Evolutionary conservation across 2,113 vertebrate genomes (phyloP).

Genomic region (Tetrao urogallus): DNA sequence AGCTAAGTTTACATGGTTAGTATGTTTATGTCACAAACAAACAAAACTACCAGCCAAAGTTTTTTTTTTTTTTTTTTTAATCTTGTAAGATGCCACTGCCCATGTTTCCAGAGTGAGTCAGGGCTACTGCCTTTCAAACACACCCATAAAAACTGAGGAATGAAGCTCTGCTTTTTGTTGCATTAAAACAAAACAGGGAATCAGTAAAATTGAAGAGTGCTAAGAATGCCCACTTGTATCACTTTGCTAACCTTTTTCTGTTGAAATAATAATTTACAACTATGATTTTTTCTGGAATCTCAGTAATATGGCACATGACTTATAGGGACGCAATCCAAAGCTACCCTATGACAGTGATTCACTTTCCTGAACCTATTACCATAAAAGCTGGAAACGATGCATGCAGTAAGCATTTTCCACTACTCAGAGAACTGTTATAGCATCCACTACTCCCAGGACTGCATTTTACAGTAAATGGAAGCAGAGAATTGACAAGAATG

Average conservation of each 20-base stretch:
- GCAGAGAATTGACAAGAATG: background rate
- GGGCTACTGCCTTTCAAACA: background rate
- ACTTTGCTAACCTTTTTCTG: background rate
- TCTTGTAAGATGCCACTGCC: background rate
- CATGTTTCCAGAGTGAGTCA: background rate
- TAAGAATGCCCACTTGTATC: background rate
- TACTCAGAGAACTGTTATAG: background rate
- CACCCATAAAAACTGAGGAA: background rate
- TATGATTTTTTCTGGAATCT: background rate
- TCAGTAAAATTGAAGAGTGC: background rate
- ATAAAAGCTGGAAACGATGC: background rate
- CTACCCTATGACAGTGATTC: conserved; percentile 54
- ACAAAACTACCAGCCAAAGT: background rate
- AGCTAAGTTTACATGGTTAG: background rate
- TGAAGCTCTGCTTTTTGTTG: background rate
- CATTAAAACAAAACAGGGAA: background rate
- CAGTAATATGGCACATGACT: background rate
- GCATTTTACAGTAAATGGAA: conserved; percentile 15
- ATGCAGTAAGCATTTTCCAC: background rate
- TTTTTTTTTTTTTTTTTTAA: background rate
- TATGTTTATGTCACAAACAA: background rate
- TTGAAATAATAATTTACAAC: background rate
- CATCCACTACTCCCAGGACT: background rate
- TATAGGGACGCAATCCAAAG: background rate
- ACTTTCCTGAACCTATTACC: conserved; percentile 12